Conservation (phyloP, 2,113 vertebrate genomes). For the Cavia aperea region DNA sequence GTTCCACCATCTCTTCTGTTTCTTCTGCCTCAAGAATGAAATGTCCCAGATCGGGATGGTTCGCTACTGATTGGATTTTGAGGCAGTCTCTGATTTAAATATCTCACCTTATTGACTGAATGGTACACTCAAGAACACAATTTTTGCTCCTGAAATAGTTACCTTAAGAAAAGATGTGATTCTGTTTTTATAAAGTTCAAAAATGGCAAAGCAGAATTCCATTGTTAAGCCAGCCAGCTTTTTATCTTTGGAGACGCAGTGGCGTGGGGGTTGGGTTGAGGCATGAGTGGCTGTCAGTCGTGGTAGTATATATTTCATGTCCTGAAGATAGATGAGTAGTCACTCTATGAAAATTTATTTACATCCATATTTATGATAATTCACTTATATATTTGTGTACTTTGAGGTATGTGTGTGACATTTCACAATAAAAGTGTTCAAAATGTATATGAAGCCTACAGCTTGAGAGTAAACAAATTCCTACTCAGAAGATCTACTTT, state of each 20-base stretch:
- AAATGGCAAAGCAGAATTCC: neutral
- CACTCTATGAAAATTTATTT: neutral
- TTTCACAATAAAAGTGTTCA: neutral
- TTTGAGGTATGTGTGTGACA: neutral
- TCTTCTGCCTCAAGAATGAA: neutral
- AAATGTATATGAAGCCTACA: neutral
- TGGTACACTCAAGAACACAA: neutral
- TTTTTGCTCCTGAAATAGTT: slow-evolving; percentile 1
- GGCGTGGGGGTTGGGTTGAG: neutral
- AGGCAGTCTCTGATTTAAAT: neutral
- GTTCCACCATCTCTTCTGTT: neutral
- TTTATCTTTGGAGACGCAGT: neutral
- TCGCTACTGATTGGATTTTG: neutral
- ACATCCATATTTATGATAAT: neutral
- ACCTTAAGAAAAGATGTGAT: neutral
- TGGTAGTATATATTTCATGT: neutral
- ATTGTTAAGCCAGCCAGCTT: neutral
- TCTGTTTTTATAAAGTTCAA: neutral
- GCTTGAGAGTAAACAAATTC: neutral
- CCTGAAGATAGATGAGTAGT: neutral
- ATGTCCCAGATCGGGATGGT: neutral
- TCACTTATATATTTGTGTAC: neutral
- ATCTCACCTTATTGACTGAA: neutral
- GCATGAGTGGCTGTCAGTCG: neutral
- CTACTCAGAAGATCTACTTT: neutral